phyloP scores from a whole-genome alignment of 2,888 invertebrate genomes.

The Acrocyrtus sp. region DNA sequence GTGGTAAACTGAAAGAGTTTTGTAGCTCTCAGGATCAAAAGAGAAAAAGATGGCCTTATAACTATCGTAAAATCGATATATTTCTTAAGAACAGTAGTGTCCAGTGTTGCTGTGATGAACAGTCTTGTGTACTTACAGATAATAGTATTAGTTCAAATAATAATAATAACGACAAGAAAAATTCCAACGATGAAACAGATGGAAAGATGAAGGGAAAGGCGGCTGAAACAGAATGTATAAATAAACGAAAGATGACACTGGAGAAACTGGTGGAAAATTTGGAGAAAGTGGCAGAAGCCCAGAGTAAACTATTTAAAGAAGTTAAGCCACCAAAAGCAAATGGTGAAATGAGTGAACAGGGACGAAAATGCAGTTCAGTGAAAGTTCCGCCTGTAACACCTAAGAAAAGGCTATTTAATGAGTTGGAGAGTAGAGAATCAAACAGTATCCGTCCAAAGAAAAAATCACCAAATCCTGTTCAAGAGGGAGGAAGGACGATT shows the following conservation, averaged over 20 bases:
- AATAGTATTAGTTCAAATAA: constrained; percentile 38
- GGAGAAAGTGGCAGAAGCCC: constrained; percentile 23
- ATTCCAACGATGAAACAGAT: constrained; percentile 4
- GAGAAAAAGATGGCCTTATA: constrained; percentile 54
- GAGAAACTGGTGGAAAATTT: constrained; percentile 20
- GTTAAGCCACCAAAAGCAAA: constrained; percentile 12
- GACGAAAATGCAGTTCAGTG: constrained; percentile 5
- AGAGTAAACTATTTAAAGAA: constrained; percentile 11
- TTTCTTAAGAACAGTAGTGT: constrained; percentile 44
- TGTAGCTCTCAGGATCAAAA: constrained; percentile 47
- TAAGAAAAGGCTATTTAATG: constrained; percentile 52
- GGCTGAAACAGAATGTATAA: not conserved
- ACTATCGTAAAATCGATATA: constrained; percentile 33
- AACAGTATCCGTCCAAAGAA: constrained; percentile 53
- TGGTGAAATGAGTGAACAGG: constrained; percentile 16
- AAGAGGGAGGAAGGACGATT: constrained; percentile 47
- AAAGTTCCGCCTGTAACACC: constrained; percentile 36
- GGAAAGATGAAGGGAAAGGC: constrained; percentile 2
- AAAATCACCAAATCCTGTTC: constrained; percentile 42
- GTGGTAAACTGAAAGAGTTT: constrained; percentile 39
- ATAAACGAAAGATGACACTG: constrained; percentile 22
- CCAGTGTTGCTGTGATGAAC: constrained; percentile 53
- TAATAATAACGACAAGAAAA: constrained; percentile 40
- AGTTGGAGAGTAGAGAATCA: constrained; percentile 43
- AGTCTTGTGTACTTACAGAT: constrained; percentile 49